These are phyloP conservation scores for Candoia aspera DNA, from an alignment of 2,113 vertebrate genomes.

Conservation along the genomic window DNA sequence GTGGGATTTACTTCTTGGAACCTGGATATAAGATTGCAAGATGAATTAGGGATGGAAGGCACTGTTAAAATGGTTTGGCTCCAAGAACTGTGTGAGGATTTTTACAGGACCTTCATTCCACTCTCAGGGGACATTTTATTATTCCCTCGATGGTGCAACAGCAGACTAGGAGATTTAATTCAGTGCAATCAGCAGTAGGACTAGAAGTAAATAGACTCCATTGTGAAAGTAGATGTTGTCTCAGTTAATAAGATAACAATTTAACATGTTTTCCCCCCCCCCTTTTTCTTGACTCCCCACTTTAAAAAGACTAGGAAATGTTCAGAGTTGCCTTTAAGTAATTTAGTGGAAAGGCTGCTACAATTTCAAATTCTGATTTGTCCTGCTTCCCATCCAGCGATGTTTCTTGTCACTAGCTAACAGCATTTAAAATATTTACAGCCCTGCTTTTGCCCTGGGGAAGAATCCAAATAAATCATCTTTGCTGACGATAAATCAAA, in stretches of 20 bases:
- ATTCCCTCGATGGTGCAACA: not conserved
- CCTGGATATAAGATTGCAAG: not conserved
- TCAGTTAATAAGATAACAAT: conserved; percentile 68
- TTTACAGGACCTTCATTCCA: not conserved
- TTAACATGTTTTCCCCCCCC: conserved; percentile 32
- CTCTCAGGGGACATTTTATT: conserved; percentile 1
- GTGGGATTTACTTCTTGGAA: not conserved
- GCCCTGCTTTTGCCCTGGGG: conserved; percentile 68
- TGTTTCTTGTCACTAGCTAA: conserved; percentile 68
- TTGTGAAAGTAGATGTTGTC: conserved; percentile 45
- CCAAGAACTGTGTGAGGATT: not conserved
- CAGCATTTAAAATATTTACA: conserved; percentile 74
- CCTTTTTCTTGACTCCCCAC: conserved; percentile 28
- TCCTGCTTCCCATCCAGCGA: conserved; percentile 61
- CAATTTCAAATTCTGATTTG: conserved; percentile 66
- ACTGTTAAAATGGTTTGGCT: not conserved
- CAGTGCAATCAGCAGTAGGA: conserved; percentile 8
- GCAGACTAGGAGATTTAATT: conserved; percentile 40
- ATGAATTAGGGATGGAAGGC: not conserved
- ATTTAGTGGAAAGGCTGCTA: conserved; percentile 60
- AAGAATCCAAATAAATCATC: conserved; percentile 75
- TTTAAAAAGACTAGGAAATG: conserved; percentile 46
- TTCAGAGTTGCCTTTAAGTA: conserved; percentile 61
- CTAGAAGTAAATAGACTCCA: conserved; percentile 40
- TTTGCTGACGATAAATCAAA: conserved; percentile 76